A percentile compares a stretch with the other conserved stretches of the same genome.
Evolutionary conservation across 1,140 invertebrate species (phyloP).

Genomic region (Ceratina japonica): DNA sequence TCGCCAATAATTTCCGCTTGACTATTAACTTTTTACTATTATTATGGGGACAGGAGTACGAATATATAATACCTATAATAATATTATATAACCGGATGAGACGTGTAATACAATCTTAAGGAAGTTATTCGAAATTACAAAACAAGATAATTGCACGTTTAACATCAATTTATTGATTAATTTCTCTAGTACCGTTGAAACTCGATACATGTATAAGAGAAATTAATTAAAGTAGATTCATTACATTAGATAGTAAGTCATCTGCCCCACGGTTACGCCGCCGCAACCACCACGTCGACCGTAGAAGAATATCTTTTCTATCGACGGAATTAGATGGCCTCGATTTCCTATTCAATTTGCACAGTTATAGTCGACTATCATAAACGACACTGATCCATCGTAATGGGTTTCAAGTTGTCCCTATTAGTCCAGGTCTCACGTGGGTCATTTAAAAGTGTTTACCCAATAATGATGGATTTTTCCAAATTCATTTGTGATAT

Average conservation of each 20-base stretch:
- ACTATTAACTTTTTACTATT: no score
- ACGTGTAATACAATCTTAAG: no score
- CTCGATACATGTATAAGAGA: constrained; percentile 29
- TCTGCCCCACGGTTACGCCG: constrained; percentile 49
- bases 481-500: no score
- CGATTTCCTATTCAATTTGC: not conserved
- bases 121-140: no score
- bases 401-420: not conserved
- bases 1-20: no score
- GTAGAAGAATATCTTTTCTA: constrained; percentile 65
- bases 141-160: no score
- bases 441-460: no score
- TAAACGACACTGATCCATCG: not conserved
- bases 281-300: constrained; percentile 54
- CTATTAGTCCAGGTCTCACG: no score
- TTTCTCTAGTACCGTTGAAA: constrained; percentile 34
- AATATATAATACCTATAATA: no score
- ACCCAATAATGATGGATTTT: no score
- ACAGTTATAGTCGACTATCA: not conserved
- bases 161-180: not conserved
- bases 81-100: no score
- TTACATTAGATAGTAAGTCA: constrained; percentile 20
- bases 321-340: constrained; percentile 63
- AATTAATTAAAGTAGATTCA: constrained; percentile 54
- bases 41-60: no score